Evolutionary conservation across 2,888 invertebrate species (phyloP).

Genomic region (Patella pellucida): DNA sequence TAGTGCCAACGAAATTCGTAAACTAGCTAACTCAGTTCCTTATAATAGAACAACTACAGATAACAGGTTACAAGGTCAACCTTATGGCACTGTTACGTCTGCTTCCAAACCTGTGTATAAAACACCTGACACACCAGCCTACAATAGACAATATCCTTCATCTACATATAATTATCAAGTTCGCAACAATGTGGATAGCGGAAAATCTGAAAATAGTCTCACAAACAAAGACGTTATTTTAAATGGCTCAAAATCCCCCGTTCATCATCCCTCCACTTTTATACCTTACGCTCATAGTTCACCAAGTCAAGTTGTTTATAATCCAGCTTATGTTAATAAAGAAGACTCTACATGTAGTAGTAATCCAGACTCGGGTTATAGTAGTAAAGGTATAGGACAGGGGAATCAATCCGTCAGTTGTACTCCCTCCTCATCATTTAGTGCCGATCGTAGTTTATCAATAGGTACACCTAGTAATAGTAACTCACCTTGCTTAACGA

Average conservation of each 20-base stretch:
- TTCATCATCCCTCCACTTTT: neutral
- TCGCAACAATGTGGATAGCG: neutral
- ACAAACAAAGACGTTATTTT: neutral
- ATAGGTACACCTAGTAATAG: conserved; percentile 49
- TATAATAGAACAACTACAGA: neutral
- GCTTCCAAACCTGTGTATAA: neutral
- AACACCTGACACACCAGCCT: neutral
- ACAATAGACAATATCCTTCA: neutral
- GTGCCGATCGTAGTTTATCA: conserved; percentile 52
- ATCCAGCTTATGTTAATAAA: conserved; percentile 38
- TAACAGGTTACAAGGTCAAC: neutral
- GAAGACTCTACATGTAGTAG: conserved; percentile 63
- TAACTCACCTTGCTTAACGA: conserved; percentile 43
- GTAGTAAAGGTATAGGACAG: conserved; percentile 76
- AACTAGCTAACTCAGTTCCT: neutral
- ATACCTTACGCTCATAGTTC: conserved; percentile 4
- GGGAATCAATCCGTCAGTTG: conserved; percentile 39
- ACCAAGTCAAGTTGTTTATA: neutral
- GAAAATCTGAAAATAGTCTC: neutral
- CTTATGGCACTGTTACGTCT: neutral
- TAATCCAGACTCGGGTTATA: conserved; percentile 84
- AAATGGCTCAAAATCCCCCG: neutral
- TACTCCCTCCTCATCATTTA: conserved; percentile 63
- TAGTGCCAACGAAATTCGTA: neutral
- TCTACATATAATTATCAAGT: neutral